These are phyloP conservation scores for Tinamus major DNA, from an alignment of 2,797 vertebrate species.

Conservation along the genomic window DNA sequence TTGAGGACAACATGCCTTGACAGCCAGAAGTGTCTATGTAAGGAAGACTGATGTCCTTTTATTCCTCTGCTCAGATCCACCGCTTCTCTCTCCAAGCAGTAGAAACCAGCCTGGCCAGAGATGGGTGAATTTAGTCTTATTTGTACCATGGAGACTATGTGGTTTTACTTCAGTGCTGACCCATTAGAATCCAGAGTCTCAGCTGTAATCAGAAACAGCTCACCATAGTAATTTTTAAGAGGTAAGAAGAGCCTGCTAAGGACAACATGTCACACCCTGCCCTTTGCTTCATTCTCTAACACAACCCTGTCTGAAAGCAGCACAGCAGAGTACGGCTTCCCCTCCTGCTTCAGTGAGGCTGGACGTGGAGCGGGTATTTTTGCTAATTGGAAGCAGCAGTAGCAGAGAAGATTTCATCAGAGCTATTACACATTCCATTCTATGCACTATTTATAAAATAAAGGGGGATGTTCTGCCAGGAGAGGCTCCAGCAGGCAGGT, in stretches of 20 bases:
- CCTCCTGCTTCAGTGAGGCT: neutral
- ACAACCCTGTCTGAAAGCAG: neutral
- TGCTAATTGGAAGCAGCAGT: neutral
- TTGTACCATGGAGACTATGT: neutral
- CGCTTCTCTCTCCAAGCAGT: neutral
- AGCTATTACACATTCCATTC: neutral
- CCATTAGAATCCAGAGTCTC: neutral
- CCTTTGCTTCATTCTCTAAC: neutral
- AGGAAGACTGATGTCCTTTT: neutral
- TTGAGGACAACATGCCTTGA: neutral
- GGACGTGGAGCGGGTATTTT: neutral
- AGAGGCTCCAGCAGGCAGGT: neutral
- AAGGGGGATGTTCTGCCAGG: neutral
- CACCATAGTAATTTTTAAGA: neutral
- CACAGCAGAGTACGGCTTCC: neutral
- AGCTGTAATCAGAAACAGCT: neutral
- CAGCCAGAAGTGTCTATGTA: neutral
- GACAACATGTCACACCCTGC: fast-evolving
- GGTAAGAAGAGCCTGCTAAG: neutral
- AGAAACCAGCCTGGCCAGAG: neutral
- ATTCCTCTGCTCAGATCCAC: neutral
- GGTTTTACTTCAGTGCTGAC: neutral
- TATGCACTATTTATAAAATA: neutral
- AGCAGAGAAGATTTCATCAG: neutral
- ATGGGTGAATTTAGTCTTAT: neutral